A percentile compares a stretch with the other conserved stretches of the same genome.
These are phyloP conservation scores for Acrossocheilus wenchowensis DNA, from an alignment of 2,797 vertebrate genomes.

Conservation along the genomic window DNA sequence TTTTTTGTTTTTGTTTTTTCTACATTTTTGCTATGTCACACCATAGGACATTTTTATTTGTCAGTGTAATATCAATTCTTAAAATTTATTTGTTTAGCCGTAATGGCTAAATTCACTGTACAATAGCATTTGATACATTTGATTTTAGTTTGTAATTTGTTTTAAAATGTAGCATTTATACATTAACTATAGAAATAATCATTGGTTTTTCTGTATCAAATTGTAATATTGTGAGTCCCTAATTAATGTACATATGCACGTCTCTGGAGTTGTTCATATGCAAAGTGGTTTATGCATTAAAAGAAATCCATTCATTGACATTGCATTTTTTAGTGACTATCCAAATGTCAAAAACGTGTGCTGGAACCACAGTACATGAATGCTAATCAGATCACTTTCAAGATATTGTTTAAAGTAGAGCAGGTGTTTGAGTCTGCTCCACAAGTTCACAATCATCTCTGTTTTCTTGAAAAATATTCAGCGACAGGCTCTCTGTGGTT, in stretches of 20 bases:
- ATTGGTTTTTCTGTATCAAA: neutral
- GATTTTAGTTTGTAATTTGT: no score
- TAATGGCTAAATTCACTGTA: no score
- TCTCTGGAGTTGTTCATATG: neutral
- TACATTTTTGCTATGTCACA: no score
- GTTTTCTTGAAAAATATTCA: neutral
- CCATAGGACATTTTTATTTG: no score
- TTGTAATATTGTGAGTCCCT: neutral
- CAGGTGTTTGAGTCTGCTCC: slow-evolving; percentile 4
- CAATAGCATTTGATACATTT: no score
- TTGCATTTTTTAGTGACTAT: neutral
- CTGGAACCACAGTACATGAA: neutral
- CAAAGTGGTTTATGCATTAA: neutral
- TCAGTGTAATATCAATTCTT: neutral
- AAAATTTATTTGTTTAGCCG: neutral
- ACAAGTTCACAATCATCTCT: slow-evolving; percentile 20
- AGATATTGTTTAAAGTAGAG: slow-evolving; percentile 8
- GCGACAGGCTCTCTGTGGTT: slow-evolving; percentile 4
- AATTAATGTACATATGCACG: neutral
- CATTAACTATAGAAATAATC: no score
- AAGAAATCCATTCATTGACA: neutral
- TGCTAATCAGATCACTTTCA: neutral
- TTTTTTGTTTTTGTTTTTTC: no score
- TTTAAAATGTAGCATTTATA: no score
- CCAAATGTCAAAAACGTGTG: neutral